Conservation (phyloP, 1,140 invertebrate genomes). For the Euwallacea fornicatus region DNA sequence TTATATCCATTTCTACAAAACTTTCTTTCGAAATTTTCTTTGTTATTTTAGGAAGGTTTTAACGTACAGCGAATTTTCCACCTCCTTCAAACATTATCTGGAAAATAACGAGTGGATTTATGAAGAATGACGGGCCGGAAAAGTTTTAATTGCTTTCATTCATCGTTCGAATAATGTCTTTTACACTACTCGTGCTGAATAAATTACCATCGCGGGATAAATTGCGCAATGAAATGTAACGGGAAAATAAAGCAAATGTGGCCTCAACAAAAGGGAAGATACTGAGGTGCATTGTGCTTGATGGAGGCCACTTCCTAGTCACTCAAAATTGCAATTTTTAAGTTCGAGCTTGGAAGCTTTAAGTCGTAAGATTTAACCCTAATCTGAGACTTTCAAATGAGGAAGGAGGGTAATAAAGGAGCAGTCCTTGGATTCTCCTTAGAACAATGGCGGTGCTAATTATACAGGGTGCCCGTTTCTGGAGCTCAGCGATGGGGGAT, state of each 20-base stretch:
- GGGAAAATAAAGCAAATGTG: no score
- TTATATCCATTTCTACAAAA: conserved; percentile 3
- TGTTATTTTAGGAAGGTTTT: not conserved
- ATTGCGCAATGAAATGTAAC: no score
- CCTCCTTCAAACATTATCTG: not conserved
- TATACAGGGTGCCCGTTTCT: no score
- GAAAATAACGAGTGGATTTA: conserved; percentile 4
- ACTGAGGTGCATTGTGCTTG: not conserved
- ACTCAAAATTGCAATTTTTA: no score
- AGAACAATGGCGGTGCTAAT: no score
- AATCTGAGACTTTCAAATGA: no score
- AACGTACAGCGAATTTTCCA: not conserved
- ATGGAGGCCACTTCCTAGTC: no score
- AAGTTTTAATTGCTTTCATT: conserved; percentile 2
- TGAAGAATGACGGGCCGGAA: not conserved
- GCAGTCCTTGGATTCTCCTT: no score
- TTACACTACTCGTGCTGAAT: not conserved
- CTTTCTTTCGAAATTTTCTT: conserved; percentile 8
- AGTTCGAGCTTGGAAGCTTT: no score
- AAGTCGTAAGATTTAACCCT: no score
- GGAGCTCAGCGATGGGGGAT: no score
- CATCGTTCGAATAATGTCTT: not conserved
- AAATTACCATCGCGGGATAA: not conserved
- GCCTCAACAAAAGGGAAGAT: not conserved
- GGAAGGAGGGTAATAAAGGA: no score